These are phyloP conservation scores for Drosophila phalerata DNA, from an alignment of 2,888 invertebrate genomes.

Conservation along the genomic window DNA sequence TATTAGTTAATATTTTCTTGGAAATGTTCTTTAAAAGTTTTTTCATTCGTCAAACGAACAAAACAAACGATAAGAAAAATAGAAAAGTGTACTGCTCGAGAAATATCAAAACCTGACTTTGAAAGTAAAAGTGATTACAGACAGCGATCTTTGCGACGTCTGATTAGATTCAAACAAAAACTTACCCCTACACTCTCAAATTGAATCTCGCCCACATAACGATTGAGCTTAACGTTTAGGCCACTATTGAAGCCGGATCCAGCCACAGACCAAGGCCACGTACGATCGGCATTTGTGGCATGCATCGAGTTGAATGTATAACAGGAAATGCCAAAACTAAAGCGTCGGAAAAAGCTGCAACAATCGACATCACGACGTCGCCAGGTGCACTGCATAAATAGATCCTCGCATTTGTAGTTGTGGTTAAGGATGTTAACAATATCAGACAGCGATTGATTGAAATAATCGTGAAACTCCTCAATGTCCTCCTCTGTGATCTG, in stretches of 20 bases:
- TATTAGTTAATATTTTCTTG: too few relatives aligned
- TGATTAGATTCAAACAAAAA: not conserved
- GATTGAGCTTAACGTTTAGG: slow-evolving; percentile 55
- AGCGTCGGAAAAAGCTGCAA: slow-evolving; percentile 59
- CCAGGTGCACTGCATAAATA: slow-evolving; percentile 71
- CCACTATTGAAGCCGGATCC: slow-evolving; percentile 62
- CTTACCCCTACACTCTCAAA: slow-evolving; percentile 60
- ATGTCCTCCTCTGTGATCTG: slow-evolving; percentile 1
- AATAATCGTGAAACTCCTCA: slow-evolving; percentile 24
- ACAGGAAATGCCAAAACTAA: slow-evolving; percentile 39
- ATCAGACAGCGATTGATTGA: slow-evolving; percentile 3
- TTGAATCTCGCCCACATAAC: slow-evolving; percentile 23
- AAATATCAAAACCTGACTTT: too few relatives aligned
- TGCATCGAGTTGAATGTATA: slow-evolving; percentile 64
- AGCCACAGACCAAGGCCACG: slow-evolving; percentile 76
- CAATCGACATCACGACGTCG: slow-evolving; percentile 60
- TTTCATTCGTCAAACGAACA: too few relatives aligned
- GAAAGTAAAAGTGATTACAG: too few relatives aligned
- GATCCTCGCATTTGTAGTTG: slow-evolving; percentile 48
- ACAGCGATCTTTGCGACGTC: too few relatives aligned
- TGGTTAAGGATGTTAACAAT: slow-evolving; percentile 29
- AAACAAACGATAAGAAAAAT: not conserved
- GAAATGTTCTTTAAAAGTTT: too few relatives aligned
- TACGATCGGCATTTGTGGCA: slow-evolving; percentile 35
- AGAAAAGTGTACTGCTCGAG: too few relatives aligned